A percentile compares a stretch with the other conserved stretches of the same genome.
Evolutionary conservation across 2,113 vertebrate species (phyloP).

Genomic region (Camelus bactrianus): DNA sequence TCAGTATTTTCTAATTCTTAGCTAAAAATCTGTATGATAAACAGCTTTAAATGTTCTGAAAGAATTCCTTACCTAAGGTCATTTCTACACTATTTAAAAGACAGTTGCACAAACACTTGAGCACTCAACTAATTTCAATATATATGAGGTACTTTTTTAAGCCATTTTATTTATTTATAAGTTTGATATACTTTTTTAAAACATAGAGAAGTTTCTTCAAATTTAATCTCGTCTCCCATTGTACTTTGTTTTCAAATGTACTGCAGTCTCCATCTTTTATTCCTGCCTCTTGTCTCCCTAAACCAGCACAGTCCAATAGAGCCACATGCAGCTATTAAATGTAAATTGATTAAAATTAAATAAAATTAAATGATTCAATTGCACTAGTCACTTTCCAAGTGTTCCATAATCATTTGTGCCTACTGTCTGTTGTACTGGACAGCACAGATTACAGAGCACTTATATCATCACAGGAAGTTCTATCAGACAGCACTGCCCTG

Average conservation of each 20-base stretch:
- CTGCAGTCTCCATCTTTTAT: neutral
- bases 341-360: slow-evolving; percentile 29
- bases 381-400: neutral
- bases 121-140: neutral
- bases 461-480: neutral
- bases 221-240: neutral
- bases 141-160: neutral
- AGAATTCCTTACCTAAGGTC: slow-evolving; percentile 76
- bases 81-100: slow-evolving; percentile 50
- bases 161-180: neutral
- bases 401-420: neutral
- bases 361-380: neutral
- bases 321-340: neutral
- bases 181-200: neutral
- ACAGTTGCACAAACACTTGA: slow-evolving; percentile 43
- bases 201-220: neutral
- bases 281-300: neutral
- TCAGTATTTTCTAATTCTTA: slow-evolving; percentile 82
- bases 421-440: neutral
- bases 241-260: neutral
- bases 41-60: slow-evolving; percentile 79
- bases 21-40: slow-evolving; percentile 76
- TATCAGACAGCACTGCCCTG: neutral
- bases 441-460: neutral
- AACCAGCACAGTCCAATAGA: neutral